phyloP scores from a whole-genome alignment of 2,888 invertebrate genomes.

The Tenthredo amoena region DNA sequence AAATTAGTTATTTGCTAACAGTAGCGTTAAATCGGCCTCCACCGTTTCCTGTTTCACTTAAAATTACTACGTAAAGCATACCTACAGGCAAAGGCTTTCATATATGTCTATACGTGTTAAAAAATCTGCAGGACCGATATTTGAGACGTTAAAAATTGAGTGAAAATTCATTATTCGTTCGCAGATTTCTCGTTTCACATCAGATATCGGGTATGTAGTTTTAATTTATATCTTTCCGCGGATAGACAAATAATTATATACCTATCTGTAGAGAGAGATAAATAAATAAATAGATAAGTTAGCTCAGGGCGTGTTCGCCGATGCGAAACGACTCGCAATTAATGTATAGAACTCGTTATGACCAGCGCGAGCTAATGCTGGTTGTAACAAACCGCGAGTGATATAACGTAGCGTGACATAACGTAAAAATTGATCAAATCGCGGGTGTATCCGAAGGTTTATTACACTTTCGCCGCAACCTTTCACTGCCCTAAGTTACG shows the following conservation, averaged over 20 bases:
- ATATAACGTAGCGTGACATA: constrained; percentile 5
- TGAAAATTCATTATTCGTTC: background rate
- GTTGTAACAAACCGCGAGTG: background rate
- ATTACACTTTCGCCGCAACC: constrained; percentile 4
- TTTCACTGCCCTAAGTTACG: background rate
- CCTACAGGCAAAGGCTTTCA: no score
- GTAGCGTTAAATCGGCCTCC: background rate
- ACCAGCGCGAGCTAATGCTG: background rate
- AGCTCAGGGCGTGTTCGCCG: background rate
- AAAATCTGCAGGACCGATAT: background rate
- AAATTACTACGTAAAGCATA: background rate
- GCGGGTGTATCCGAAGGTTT: background rate
- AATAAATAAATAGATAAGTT: background rate
- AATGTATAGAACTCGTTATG: background rate
- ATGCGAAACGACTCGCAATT: constrained; percentile 11
- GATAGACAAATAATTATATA: background rate
- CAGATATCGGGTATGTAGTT: no score
- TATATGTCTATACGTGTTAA: background rate
- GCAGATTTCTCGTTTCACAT: background rate
- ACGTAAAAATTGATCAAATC: background rate
- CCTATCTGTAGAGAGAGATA: background rate
- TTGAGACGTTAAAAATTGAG: background rate
- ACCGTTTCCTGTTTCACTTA: background rate
- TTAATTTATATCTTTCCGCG: background rate
- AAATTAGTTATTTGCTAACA: constrained; percentile 40